These are phyloP conservation scores for Anguilla anguilla DNA, from an alignment of 2,797 vertebrate genomes.

Conservation along the genomic window DNA sequence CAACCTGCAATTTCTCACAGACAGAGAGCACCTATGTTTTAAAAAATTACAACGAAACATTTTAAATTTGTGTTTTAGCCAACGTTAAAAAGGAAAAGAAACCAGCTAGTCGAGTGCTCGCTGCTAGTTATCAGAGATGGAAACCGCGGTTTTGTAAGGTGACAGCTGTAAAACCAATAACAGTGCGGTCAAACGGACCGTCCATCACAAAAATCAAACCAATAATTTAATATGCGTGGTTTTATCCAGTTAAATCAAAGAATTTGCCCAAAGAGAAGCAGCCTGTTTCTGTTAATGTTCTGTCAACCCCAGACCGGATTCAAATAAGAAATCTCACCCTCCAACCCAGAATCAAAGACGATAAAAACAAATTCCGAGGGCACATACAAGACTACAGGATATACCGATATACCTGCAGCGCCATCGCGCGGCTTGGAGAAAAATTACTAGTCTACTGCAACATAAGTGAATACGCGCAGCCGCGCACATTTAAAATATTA, in stretches of 20 bases:
- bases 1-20: neutral
- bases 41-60: neutral
- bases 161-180: neutral
- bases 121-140: neutral
- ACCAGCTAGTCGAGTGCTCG: no score
- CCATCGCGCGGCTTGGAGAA: slow-evolving; percentile 30
- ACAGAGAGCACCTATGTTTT: neutral
- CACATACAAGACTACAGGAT: neutral
- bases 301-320: slow-evolving; percentile 23
- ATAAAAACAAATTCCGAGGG: neutral
- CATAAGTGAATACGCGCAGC: no score
- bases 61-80: no score
- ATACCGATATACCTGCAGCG: slow-evolving; percentile 18
- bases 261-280: neutral
- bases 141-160: neutral
- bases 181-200: no score
- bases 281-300: neutral
- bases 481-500: no score
- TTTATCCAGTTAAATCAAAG: neutral
- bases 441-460: neutral
- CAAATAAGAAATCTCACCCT: slow-evolving; percentile 34
- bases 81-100: no score
- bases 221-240: neutral
- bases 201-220: neutral
- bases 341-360: slow-evolving; percentile 21